Percentiles rank a stretch among this genome's conserved stretches.
Evolutionary conservation across 2,113 vertebrate species (phyloP).

Genomic region (Melanostigma gelatinosum): DNA sequence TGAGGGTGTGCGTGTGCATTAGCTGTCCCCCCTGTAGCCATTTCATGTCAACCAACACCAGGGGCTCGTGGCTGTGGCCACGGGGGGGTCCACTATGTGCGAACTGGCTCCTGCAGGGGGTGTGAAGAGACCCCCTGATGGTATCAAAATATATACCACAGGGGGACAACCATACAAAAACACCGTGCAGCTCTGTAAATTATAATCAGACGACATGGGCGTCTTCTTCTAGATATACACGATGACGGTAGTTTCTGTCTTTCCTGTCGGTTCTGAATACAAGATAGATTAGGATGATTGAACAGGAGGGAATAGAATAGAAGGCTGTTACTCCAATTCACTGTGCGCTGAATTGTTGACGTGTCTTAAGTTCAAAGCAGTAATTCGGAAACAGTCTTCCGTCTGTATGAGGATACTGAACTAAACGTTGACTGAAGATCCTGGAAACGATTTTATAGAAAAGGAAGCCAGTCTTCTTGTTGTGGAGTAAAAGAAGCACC

Average conservation of each 20-base stretch:
- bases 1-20: slow-evolving; percentile 43
- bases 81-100: slow-evolving; percentile 73
- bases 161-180: slow-evolving; percentile 43
- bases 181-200: slow-evolving; percentile 21
- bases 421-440: not conserved
- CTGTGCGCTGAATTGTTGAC: not conserved
- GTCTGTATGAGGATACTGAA: not conserved
- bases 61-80: slow-evolving; percentile 59
- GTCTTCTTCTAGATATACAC: slow-evolving; percentile 13
- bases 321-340: not conserved
- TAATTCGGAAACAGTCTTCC: not conserved
- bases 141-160: slow-evolving; percentile 73
- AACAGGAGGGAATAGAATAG: not conserved
- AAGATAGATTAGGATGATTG: not conserved
- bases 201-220: slow-evolving; percentile 14
- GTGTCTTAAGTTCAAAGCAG: not conserved
- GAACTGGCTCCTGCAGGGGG: slow-evolving; percentile 78
- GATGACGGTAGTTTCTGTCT: not conserved
- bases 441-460: not conserved
- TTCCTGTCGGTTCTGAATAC: not conserved
- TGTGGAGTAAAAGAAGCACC: not conserved
- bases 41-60: slow-evolving; percentile 73
- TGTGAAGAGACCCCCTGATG: slow-evolving; percentile 78
- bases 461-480: not conserved
- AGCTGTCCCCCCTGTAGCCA: slow-evolving; percentile 65